Percentiles rank a stretch among this genome's conserved stretches.
Conservation (phyloP, 2,113 vertebrate species). For the Circaetus gallicus region DNA sequence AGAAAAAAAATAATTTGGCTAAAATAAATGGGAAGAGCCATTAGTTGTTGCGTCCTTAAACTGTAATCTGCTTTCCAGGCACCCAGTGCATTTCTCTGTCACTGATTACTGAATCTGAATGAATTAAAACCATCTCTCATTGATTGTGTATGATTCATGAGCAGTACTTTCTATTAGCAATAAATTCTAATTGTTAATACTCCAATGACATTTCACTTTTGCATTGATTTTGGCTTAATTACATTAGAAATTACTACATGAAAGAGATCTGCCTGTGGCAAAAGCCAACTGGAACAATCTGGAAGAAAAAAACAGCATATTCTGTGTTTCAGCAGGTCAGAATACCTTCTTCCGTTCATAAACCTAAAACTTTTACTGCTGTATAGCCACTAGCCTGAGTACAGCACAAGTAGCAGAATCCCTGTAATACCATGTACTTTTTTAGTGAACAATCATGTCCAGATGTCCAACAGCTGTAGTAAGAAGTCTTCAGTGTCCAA, state of each 20-base stretch:
- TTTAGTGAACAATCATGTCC: background rate
- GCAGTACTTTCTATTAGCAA: background rate
- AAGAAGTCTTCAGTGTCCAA: background rate
- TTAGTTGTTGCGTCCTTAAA: background rate
- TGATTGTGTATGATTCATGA: background rate
- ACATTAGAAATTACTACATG: background rate
- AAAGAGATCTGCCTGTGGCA: background rate
- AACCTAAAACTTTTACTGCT: background rate
- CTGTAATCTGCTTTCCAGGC: background rate
- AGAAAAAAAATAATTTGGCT: background rate
- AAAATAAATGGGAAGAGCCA: background rate
- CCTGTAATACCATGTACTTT: background rate
- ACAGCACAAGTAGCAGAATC: background rate
- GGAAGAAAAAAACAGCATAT: background rate
- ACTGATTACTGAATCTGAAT: background rate
- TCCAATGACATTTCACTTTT: constrained; percentile 19
- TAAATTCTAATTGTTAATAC: constrained; percentile 8
- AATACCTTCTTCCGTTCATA: background rate
- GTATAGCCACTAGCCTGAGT: background rate
- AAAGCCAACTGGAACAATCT: background rate
- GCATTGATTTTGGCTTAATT: constrained; percentile 30
- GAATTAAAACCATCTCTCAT: background rate
- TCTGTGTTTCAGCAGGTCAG: background rate
- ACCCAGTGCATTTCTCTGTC: background rate
- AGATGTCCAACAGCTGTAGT: background rate